A percentile compares a stretch with the other conserved stretches of the same genome.
Evolutionary conservation across 2,113 vertebrate genomes (phyloP).

Genomic region (Aphyosemion australe): DNA sequence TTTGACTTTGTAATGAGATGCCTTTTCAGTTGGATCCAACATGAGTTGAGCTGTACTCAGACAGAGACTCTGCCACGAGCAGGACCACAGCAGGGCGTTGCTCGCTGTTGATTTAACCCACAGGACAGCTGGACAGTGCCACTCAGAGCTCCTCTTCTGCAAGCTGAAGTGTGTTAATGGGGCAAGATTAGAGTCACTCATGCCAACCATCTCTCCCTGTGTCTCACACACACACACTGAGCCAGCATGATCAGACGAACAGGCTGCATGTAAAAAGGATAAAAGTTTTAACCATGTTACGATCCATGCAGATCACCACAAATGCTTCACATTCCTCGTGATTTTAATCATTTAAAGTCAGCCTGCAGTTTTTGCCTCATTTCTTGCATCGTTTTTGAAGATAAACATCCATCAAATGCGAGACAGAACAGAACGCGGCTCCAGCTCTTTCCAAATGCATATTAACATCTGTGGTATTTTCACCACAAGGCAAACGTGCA

Average conservation of each 20-base stretch:
- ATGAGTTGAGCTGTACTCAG: conserved; percentile 12
- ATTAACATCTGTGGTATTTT: conserved; percentile 10
- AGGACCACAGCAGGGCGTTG: conserved; percentile 52
- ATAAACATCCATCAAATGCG: conserved; percentile 21
- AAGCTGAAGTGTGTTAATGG: conserved; percentile 64
- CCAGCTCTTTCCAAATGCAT: conserved; percentile 1
- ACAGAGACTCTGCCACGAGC: conserved; percentile 37
- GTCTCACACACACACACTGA: conserved; percentile 1
- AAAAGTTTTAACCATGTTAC: conserved; percentile 31
- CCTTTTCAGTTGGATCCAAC: conserved; percentile 17
- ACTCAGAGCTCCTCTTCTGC: conserved; percentile 32
- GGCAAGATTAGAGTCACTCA: conserved; percentile 37
- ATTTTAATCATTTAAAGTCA: conserved; percentile 26
- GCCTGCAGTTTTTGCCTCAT: conserved; percentile 18
- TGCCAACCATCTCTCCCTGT: not conserved
- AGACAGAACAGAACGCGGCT: not conserved
- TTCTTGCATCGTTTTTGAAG: not conserved
- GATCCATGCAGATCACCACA: conserved; percentile 12
- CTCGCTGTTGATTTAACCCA: conserved; percentile 54
- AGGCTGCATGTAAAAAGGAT: conserved; percentile 29
- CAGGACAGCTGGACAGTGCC: conserved; percentile 52
- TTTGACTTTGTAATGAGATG: conserved; percentile 21
- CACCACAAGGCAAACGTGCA: conserved; percentile 18
- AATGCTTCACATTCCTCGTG: conserved; percentile 20
- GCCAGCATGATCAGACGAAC: conserved; percentile 46